Percentiles rank a stretch among this genome's conserved stretches.
phyloP scores from a whole-genome alignment of 1,140 invertebrate genomes.

The Aphis craccivora region DNA sequence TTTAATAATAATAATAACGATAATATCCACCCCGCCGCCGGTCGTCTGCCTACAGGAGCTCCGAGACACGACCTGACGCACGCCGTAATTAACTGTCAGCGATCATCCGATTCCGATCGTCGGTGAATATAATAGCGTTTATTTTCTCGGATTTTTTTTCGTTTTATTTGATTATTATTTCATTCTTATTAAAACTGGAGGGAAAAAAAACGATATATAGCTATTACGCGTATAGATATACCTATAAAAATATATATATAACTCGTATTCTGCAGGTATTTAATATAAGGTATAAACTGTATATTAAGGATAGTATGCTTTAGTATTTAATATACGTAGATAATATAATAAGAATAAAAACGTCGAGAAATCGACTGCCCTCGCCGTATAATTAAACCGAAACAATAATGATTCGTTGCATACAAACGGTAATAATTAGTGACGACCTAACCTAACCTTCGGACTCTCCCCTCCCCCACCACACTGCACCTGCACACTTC shows the following conservation, averaged over 20 bases:
- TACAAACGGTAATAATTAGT: not conserved
- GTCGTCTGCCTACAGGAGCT: constrained; percentile 28
- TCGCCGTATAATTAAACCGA: constrained; percentile 42
- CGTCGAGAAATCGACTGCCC: constrained; percentile 43
- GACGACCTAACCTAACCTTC: not conserved
- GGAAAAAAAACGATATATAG: not conserved
- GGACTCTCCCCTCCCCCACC: not conserved
- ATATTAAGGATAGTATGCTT: not conserved
- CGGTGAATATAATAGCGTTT: not conserved
- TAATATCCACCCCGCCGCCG: constrained; percentile 14
- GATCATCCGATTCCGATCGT: constrained; percentile 47
- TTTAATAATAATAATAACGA: constrained; percentile 37
- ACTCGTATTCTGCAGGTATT: not conserved
- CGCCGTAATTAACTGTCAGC: constrained; percentile 55
- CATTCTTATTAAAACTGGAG: constrained; percentile 24
- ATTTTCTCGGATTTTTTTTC: constrained; percentile 5
- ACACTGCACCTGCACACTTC: not conserved
- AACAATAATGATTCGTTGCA: constrained; percentile 30
- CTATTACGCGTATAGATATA: not conserved
- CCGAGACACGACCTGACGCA: constrained; percentile 36
- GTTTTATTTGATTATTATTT: not conserved
- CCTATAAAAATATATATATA: not conserved
- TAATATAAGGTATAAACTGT: not conserved
- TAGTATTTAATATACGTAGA: not conserved
- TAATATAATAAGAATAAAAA: not conserved